Evolutionary conservation across 2,113 vertebrate species (phyloP).

Genomic region (Leucopsar rothschildi): DNA sequence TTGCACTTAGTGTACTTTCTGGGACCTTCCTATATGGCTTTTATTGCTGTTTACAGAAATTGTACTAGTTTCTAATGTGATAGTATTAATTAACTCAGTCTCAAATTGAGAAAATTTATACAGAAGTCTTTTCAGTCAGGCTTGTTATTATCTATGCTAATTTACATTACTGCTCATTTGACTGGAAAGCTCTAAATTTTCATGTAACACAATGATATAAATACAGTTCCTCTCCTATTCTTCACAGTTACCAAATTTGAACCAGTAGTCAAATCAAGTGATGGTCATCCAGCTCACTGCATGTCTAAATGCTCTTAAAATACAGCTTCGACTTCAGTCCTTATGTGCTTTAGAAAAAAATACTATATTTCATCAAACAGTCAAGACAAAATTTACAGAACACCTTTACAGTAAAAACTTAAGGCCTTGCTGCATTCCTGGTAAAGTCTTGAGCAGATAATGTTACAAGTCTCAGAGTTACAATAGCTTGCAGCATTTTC

Average conservation of each 20-base stretch:
- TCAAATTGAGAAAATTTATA: not conserved
- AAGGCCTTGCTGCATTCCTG: not conserved
- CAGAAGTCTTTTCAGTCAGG: not conserved
- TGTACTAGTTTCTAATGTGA: not conserved
- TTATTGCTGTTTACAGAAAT: not conserved
- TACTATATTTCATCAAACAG: not conserved
- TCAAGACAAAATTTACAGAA: not conserved
- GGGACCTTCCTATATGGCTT: not conserved
- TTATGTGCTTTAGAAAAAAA: not conserved
- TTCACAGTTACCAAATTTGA: not conserved
- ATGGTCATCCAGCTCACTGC: not conserved
- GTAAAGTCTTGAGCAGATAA: not conserved
- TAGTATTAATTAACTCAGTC: not conserved
- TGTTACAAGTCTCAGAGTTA: not conserved
- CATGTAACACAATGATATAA: not conserved
- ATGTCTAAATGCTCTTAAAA: not conserved
- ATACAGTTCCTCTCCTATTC: not conserved
- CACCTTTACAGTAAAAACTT: not conserved
- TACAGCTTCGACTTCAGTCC: not conserved
- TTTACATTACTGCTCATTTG: not conserved
- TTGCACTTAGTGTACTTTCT: conserved; percentile 11
- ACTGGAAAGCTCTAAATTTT: not conserved
- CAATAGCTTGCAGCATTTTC: not conserved
- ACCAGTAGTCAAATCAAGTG: not conserved
- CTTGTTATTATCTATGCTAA: not conserved